Percentiles rank a stretch among this genome's conserved stretches.
Conservation (phyloP, 2,888 invertebrate species). For the Nipponacmea schrenckii region DNA sequence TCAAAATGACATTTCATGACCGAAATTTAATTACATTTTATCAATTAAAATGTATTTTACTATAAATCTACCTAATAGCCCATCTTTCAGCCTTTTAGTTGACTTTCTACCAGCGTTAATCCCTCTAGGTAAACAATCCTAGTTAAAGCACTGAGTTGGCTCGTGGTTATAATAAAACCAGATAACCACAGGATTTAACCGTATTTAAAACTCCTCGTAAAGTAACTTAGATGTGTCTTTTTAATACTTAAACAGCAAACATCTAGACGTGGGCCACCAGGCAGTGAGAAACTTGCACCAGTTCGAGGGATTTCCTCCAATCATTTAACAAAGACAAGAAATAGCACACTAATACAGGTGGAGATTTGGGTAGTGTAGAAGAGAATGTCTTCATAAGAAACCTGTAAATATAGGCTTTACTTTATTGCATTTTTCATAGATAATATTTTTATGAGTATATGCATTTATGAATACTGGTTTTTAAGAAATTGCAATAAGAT, state of each 20-base stretch:
- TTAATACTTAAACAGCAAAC: conserved; percentile 5
- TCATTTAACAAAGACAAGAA: neutral
- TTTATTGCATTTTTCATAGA: too few species aligned
- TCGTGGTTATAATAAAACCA: neutral
- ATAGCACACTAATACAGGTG: neutral
- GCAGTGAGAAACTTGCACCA: conserved; percentile 2
- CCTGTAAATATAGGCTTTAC: too few species aligned
- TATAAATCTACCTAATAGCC: too few species aligned
- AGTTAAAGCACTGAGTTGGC: neutral
- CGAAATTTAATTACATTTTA: too few species aligned
- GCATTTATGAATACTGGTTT: too few species aligned
- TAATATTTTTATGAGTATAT: too few species aligned
- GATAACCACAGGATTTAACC: neutral
- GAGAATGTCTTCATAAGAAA: too few species aligned
- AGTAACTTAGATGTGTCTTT: conserved; percentile 7
- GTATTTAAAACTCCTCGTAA: neutral
- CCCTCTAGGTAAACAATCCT: neutral
- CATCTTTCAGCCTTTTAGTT: too few species aligned
- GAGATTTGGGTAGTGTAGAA: neutral
- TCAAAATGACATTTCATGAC: too few species aligned
- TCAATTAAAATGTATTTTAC: too few species aligned
- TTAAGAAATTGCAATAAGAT: too few species aligned
- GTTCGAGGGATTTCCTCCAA: neutral
- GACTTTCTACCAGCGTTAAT: too few species aligned
- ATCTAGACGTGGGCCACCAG: conserved; percentile 5